Conservation (phyloP, 2,797 vertebrate genomes). For the Danio jaintianensis region DNA sequence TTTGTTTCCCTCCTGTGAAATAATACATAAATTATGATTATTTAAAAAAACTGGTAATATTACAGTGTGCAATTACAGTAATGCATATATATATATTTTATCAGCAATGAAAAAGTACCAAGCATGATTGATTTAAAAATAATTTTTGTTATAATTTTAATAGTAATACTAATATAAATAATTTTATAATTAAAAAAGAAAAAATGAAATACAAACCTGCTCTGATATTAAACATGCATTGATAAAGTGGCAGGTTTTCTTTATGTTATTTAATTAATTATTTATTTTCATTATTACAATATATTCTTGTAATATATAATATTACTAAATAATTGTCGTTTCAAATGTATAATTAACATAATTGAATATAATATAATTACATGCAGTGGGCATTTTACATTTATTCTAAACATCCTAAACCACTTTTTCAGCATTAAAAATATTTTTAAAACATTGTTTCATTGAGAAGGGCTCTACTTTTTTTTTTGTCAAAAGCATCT, state of each 20-base stretch:
- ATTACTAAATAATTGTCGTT: background rate
- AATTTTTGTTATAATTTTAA: no score
- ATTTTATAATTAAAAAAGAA: no score
- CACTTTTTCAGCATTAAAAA: background rate
- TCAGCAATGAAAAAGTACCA: background rate
- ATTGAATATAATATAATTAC: background rate
- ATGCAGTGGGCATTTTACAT: background rate
- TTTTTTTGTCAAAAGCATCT: background rate
- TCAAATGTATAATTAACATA: background rate
- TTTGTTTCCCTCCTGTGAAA: slow-evolving; percentile 63
- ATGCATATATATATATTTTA: background rate
- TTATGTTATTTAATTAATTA: background rate
- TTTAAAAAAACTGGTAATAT: background rate
- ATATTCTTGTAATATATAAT: no score
- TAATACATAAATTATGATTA: background rate
- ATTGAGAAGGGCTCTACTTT: no score
- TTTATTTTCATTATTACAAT: background rate
- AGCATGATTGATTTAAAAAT: background rate
- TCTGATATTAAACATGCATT: no score
- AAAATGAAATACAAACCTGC: no score
- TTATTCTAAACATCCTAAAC: background rate
- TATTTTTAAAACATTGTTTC: background rate
- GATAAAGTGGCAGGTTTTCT: no score
- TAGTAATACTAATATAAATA: no score
- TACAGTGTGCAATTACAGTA: background rate